phyloP scores from a whole-genome alignment of 2,888 invertebrate genomes.

The Acanthosoma haemorrhoidale region DNA sequence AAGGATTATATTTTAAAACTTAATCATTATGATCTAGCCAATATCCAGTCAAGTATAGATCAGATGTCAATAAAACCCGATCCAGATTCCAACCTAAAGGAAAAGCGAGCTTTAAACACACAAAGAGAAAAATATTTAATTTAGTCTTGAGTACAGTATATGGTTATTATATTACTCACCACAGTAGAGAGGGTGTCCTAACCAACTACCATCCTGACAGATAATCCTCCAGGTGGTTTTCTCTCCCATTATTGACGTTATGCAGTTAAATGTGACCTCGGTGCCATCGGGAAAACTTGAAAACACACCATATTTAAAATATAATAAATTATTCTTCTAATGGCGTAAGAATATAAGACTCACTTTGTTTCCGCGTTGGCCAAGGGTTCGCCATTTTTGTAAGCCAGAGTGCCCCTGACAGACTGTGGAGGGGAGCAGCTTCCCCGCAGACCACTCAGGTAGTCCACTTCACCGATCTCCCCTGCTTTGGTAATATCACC shows the following conservation, averaged over 20 bases:
- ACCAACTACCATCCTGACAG: constrained; percentile 80
- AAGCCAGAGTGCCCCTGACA: constrained; percentile 69
- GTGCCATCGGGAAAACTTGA: constrained; percentile 68
- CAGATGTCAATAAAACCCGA: no score
- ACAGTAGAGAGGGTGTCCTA: constrained; percentile 71
- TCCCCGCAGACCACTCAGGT: constrained; percentile 42
- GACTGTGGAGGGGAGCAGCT: constrained; percentile 64
- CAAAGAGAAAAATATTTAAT: no score
- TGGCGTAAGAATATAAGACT: no score
- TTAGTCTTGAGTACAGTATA: no score
- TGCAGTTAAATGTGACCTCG: constrained; percentile 77
- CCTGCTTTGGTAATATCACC: constrained; percentile 49
- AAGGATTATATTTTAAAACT: no score
- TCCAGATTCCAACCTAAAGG: no score
- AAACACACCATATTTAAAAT: background rate
- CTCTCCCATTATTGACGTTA: constrained; percentile 73
- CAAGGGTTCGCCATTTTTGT: constrained; percentile 61
- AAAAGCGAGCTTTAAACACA: no score
- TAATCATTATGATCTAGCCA: no score
- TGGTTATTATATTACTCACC: constrained; percentile 51
- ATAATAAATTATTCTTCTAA: background rate
- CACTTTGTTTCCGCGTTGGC: constrained; percentile 59
- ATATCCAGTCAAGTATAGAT: no score
- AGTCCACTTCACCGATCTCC: constrained; percentile 44
- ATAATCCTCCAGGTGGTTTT: constrained; percentile 78